Evolutionary conservation across 2,888 invertebrate genomes (phyloP), one percentile per base, ranked within the genome.

Genomic region (Volucella bombylans): DNA sequence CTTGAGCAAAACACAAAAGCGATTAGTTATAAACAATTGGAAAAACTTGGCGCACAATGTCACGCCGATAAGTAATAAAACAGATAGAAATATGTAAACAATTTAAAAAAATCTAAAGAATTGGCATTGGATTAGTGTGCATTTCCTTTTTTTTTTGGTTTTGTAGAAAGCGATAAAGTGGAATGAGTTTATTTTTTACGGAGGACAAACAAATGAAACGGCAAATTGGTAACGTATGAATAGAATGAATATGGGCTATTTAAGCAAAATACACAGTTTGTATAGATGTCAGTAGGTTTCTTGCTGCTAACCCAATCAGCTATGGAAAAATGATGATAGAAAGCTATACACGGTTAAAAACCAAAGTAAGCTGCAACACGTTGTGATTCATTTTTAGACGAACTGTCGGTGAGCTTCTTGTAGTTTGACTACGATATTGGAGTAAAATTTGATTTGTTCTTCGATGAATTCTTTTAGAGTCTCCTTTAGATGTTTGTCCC

Each of bases 381-480:
- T 47, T 52, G 47, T 9, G 0, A 23, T 55, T 50, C 23, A 11
- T 12, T 8, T 67, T 86, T 88, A 91, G 87, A 90, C 90, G 87
- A 93, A 93, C 64, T 92, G 92, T 49, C 89, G 90, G 79, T 93
- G 90, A 18, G 93, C 93, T 86, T 93, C 93, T 90, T 96, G 95
- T 87, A 97, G 92, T 89, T 95, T 95, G 61, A 93, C 93, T 77
- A 96, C 96, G 87, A 97, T 94, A 90, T 96, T 96, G 91, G 96
- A 95, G 93, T 99, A 98, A 93, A 99, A 99, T 69, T 94, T 93
- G 45, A 99, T 97, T 93, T 99, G 99, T 89, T 97, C 96, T 86
- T 93, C 93, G 78, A 99, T 93, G 91, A 97, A 98, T 83, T 94
- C 94, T 90, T 96, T 96, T 94, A 99, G 96, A 62, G 97, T 95